Conservation (phyloP, 2,888 invertebrate genomes). For the Apamea crenata region DNA sequence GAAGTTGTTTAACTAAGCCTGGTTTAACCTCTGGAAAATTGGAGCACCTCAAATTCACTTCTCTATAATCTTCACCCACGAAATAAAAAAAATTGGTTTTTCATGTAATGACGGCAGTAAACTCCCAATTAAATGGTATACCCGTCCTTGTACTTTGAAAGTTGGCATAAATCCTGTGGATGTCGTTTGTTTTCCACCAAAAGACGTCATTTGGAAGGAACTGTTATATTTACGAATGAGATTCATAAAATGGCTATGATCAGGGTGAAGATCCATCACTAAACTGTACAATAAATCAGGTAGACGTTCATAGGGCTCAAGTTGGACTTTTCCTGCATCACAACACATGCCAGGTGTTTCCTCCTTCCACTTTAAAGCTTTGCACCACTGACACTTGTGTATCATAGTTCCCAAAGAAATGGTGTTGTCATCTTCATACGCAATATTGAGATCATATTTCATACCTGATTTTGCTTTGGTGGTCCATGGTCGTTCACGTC, state of each 20-base stretch:
- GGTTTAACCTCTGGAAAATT: background rate
- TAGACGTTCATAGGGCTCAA: background rate
- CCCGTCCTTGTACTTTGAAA: conserved; percentile 5
- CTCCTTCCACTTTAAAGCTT: background rate
- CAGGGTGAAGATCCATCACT: background rate
- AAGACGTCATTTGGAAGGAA: conserved; percentile 4
- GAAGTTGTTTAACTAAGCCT: background rate
- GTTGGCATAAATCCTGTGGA: background rate
- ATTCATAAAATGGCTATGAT: background rate
- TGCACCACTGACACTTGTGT: background rate
- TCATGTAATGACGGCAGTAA: background rate
- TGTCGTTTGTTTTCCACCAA: background rate
- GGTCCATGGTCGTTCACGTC: no score
- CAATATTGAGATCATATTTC: background rate
- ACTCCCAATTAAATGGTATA: background rate
- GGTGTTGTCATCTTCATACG: background rate
- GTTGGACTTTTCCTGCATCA: background rate
- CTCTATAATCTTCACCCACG: conserved; percentile 11
- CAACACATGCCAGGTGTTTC: conserved; percentile 6
- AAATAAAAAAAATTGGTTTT: background rate
- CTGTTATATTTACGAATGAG: background rate
- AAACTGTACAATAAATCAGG: background rate
- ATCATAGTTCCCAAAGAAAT: background rate
- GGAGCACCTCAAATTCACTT: conserved; percentile 5
- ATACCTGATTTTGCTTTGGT: background rate